phyloP scores from a whole-genome alignment of 2,888 invertebrate genomes.

The Nudaria mundana region DNA sequence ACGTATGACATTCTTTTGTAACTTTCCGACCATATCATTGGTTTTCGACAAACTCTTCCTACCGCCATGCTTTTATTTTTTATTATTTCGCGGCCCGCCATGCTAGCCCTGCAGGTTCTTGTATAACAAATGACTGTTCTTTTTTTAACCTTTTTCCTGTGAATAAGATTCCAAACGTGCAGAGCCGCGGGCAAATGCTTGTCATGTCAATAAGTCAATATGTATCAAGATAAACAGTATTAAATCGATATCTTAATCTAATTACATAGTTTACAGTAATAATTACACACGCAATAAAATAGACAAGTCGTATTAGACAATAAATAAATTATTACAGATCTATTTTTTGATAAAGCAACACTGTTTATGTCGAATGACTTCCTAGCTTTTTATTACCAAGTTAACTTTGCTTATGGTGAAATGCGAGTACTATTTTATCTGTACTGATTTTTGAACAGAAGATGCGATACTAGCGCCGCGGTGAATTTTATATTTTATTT shows the following conservation, averaged over 20 bases:
- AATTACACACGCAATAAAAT: slow-evolving; percentile 38
- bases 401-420: slow-evolving; percentile 10
- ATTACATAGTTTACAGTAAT: slow-evolving; percentile 39
- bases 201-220: no score
- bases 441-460: background rate
- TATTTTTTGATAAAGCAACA: slow-evolving; percentile 35
- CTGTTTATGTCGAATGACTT: slow-evolving; percentile 25
- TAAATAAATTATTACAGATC: slow-evolving; percentile 39
- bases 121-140: no score
- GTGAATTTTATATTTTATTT: slow-evolving; percentile 13
- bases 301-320: slow-evolving; percentile 30
- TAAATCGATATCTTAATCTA: slow-evolving; percentile 37
- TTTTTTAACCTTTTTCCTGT: no score
- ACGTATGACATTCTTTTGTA: no score
- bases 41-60: no score
- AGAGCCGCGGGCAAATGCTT: no score
- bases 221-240: no score
- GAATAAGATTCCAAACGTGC: no score
- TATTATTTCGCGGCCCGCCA: no score
- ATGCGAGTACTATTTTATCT: slow-evolving; percentile 1
- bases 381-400: slow-evolving; percentile 24
- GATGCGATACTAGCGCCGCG: slow-evolving; percentile 11
- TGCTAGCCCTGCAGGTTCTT: no score
- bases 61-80: no score
- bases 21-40: no score